Base-by-base conservation (phyloP, 2,888 invertebrate species). In the Drosophila multiciliata region DNA sequence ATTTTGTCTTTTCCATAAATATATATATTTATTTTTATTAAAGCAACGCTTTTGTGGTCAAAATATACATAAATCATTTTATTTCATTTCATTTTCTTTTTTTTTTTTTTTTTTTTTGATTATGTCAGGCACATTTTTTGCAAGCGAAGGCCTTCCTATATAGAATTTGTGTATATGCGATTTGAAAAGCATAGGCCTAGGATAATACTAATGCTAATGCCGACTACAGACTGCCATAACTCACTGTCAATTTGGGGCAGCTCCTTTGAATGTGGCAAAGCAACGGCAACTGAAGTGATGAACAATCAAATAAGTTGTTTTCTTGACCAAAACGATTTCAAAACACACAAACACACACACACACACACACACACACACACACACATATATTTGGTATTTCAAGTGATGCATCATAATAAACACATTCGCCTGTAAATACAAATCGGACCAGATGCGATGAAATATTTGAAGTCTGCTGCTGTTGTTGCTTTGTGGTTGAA, bases 21-120 rank as follows among this genome's bases (percentile, higher is more conserved):
- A 48, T 23, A 20, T 38, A 26, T 42, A n/a, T 59, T 35, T n/a
- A 45, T 58, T 79, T 81, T 67, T 67, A 75, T 84, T 75, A 65
- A 76, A 73, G 74, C 66, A 49, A 26, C 48, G 66, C 70, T 75
- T 77, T 81, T 78, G 80, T 80, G 70, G 62, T 52, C 59, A 48
- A 48, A 64, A 75, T 50, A 71, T 49, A 73, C 89, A 87, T 87
- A 87, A 87, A 87, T 87, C 87, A 87, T 82, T 64, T 81, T 71
- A 63, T 35, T 55, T 57, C 26, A 26, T 26, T 26, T 26, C 1
- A 26, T 26, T 5, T 3, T 0, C 1, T 35, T 17, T n/a, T 40
- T 12, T 45, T 45, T 42, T 15, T 12, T 35, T 17, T n/a, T 40
- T 12, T 45, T 45, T 42, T 15, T 12, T 50, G 32, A 17, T 48